Evolutionary conservation across 2,888 invertebrate genomes (phyloP).

Genomic region (Aethes cnicana): DNA sequence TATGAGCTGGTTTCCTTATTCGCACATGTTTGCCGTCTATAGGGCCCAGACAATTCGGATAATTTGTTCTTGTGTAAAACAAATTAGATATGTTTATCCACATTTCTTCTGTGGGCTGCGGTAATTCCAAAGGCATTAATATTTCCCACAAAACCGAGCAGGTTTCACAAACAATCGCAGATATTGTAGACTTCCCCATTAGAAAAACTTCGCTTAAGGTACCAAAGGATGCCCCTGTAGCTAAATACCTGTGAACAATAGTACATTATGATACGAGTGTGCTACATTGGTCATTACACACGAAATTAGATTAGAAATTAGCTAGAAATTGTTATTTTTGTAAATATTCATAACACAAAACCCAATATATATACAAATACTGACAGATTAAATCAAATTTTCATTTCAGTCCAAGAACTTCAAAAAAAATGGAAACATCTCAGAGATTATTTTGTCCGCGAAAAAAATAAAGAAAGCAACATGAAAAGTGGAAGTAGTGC

Average conservation of each 20-base stretch:
- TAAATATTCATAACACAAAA: too few relatives aligned
- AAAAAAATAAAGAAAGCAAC: conserved; percentile 42
- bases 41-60: conserved; percentile 21
- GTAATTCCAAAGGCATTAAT: conserved; percentile 24
- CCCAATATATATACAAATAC: too few relatives aligned
- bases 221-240: conserved; percentile 8
- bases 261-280: background rate
- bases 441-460: conserved; percentile 46
- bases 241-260: conserved; percentile 1
- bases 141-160: conserved; percentile 31
- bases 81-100: conserved; percentile 16
- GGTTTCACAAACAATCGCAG: conserved; percentile 31
- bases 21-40: too few relatives aligned
- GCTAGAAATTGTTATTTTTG: background rate
- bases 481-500: conserved; percentile 39
- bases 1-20: too few relatives aligned
- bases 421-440: too few relatives aligned
- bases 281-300: too few relatives aligned
- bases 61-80: conserved; percentile 27
- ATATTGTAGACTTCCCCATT: conserved; percentile 33
- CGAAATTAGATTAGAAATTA: background rate
- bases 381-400: too few relatives aligned
- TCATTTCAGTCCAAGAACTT: too few relatives aligned
- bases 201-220: too few relatives aligned
- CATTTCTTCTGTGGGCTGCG: conserved; percentile 19